phyloP scores from a whole-genome alignment of 2,797 vertebrate genomes.

The Tapera naevia region DNA sequence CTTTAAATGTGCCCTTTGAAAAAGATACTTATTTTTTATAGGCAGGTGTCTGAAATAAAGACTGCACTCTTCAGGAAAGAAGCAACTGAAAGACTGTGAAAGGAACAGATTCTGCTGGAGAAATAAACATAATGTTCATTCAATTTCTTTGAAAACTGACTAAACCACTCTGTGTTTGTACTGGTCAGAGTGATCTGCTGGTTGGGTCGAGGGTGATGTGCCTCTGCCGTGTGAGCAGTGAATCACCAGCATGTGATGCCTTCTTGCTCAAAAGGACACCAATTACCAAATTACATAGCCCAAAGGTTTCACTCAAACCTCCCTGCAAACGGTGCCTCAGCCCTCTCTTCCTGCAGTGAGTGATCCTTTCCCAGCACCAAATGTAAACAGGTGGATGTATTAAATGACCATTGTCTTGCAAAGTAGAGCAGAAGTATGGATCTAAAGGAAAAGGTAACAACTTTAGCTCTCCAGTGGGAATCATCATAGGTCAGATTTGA shows the following conservation, averaged over 20 bases:
- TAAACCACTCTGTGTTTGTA: not conserved
- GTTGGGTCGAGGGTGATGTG: not conserved
- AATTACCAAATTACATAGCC: rapidly evolving
- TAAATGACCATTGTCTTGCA: not conserved
- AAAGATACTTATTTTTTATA: not conserved
- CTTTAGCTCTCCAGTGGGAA: not conserved
- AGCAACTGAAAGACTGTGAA: constrained; percentile 68
- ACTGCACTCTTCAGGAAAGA: constrained; percentile 53
- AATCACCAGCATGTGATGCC: rapidly evolving
- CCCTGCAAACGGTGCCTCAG: not conserved
- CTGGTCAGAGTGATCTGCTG: not conserved
- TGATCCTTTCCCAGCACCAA: not conserved
- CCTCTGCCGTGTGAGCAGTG: not conserved
- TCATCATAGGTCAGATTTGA: not conserved
- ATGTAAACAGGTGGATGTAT: not conserved
- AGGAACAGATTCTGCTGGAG: constrained; percentile 58
- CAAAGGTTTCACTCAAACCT: not conserved
- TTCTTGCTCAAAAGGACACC: not conserved
- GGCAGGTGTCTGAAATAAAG: constrained; percentile 67
- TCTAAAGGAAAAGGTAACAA: not conserved
- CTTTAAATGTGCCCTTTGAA: constrained; percentile 49
- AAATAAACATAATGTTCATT: constrained; percentile 67
- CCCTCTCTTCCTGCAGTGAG: not conserved
- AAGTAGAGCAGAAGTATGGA: not conserved
- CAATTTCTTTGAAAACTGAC: not conserved